Evolutionary conservation across 2,797 vertebrate genomes (phyloP).

Genomic region (Emydoidea blandingii): DNA sequence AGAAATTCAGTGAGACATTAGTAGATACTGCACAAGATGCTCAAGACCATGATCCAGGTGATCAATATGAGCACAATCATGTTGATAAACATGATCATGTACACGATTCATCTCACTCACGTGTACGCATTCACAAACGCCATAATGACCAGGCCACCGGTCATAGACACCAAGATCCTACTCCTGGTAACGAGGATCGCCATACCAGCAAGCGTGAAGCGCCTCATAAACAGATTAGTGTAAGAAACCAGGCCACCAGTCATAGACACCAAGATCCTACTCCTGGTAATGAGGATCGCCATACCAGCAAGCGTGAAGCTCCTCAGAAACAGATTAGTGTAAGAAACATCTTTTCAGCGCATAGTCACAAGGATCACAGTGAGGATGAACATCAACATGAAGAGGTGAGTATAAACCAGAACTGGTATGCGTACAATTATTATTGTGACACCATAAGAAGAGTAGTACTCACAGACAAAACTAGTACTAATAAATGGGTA

Average conservation of each 20-base stretch:
- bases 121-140: slow-evolving; percentile 63
- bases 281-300: slow-evolving; percentile 69
- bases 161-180: slow-evolving; percentile 69
- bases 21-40: slow-evolving; percentile 69
- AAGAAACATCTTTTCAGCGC: slow-evolving; percentile 46
- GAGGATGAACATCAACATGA: slow-evolving; percentile 83
- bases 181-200: too few relatives aligned
- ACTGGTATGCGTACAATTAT: rapidly evolving
- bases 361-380: slow-evolving; percentile 70
- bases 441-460: rapidly evolving
- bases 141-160: slow-evolving; percentile 43
- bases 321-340: slow-evolving; percentile 69
- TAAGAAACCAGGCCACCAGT: slow-evolving; percentile 42
- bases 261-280: slow-evolving; percentile 72
- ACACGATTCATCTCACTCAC: slow-evolving; percentile 48
- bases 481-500: rapidly evolving
- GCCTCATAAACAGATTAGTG: too few relatives aligned
- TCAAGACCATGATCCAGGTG: slow-evolving; percentile 50
- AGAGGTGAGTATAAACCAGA: slow-evolving; percentile 83
- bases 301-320: slow-evolving; percentile 87
- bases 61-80: slow-evolving; percentile 78
- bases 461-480: rapidly evolving
- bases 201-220: too few relatives aligned
- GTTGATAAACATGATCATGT: slow-evolving; percentile 78
- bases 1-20: slow-evolving; percentile 75